Evolutionary conservation across 2,797 vertebrate species (phyloP), one percentile per base, ranked within the genome.

Genomic region (Hippopotamyrus pictus): DNA sequence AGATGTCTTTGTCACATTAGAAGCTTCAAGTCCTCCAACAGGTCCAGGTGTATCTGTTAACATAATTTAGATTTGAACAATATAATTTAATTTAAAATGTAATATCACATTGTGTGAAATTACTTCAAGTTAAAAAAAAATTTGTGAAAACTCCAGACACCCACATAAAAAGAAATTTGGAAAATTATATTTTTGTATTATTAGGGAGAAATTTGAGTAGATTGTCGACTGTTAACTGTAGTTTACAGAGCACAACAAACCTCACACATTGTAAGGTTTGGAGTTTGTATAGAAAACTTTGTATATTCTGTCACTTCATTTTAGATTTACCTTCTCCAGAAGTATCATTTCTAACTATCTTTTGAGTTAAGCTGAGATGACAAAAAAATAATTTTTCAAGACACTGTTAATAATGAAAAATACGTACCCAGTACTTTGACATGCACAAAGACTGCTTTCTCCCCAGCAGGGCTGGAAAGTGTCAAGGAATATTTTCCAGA

Each of bases 401-500:
- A 57, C 76, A 53, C 48, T 29, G 33, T 48, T 44, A 89, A 86
- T 33, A 25, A 53, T 19, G 17, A 37, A 11, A 76, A 50, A 46
- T 89, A 94, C 96, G 94, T 92, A 99, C 99, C 99, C 19, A 99
- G 95, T 65, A 99, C 98, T 96, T 98, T 99, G 91, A 99, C 99
- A 1, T 97, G 97, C 88, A 99, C 98, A 88, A 96, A 99, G 50
- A 99, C 96, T 12, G 98, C 97, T 91, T 99, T 99, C 95, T 99
- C 98, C 95, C 99, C 99, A 73, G 97, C 97, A 57, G 96, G 94
- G 91, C 98, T 99, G 89, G 98, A 97, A 89, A 99, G 95, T 0
- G 97, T 98, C 92, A 99, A 92, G 3, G 97, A 98, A 90, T 99
- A 99, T 97, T 93, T 98, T 91, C 99, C 99, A 29, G 98, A 99